Evolutionary conservation across 1,140 invertebrate genomes (phyloP), one percentile per base, ranked within the genome.

Genomic region (Meloidogyne exigua): DNA sequence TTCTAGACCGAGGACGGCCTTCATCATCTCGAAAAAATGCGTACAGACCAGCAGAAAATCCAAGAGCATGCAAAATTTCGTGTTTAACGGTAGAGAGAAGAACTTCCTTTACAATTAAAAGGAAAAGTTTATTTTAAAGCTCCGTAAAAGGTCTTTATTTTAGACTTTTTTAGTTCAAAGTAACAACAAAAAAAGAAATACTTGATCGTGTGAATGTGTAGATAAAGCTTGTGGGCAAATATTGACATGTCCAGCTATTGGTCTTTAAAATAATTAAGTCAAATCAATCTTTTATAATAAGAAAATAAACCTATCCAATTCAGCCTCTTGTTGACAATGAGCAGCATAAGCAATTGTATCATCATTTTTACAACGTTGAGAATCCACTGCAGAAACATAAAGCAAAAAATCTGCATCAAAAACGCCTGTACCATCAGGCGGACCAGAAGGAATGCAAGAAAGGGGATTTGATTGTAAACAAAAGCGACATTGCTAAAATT

Each of bases 161-260:
- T n/a, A n/a, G n/a, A n/a, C n/a, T n/a, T n/a, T n/a, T n/a, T n/a
- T n/a, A n/a, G n/a, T n/a, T n/a, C n/a, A n/a, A n/a, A n/a, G n/a
- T 49, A 49, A 49, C 1, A 49, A 18, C 13, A 13, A 49, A 49
- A 18, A 18, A 18, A n/a, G 3, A n/a, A 18, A 49, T 49, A n/a
- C 49, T 7, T 95, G 89, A 84, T 99, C 95, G 84, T 96, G 93
- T 39, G 92, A 91, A 85, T 95, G 94, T 18, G 93, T 95, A 9
- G 93, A 95, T 65, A 99, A 93, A 82, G 93, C 94, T n/a, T 92
- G 91, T 0, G 96, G 96, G 86, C 96, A 99, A 70, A 99, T 91
- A 90, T 98, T 99, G 1, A 96, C 95, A 89, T 98, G 95, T 0
- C 96, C 96, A 0, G 96, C 96, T 71, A 99, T 95, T 1, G 96